Evolutionary conservation across 2,797 vertebrate species (phyloP).

Genomic region (Hephaestus fuliginosus): DNA sequence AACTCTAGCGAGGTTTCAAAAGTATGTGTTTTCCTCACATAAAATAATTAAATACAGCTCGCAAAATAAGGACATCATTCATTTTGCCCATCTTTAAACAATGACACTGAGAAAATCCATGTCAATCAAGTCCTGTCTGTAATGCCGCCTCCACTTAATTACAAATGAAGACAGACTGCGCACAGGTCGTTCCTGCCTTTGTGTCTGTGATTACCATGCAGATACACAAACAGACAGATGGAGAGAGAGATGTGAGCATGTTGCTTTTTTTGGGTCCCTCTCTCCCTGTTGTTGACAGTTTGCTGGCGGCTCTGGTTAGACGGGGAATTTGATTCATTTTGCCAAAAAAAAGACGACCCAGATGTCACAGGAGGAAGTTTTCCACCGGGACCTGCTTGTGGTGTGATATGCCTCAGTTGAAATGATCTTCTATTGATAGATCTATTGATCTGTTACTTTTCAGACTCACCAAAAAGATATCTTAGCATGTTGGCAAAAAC

Average conservation of each 20-base stretch:
- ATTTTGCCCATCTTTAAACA: constrained; percentile 22
- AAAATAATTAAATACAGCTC: background rate
- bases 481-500: background rate
- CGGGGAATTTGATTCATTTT: constrained; percentile 45
- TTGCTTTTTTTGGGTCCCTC: constrained; percentile 63
- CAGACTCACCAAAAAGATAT: background rate
- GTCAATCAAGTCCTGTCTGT: constrained; percentile 27
- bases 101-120: constrained; percentile 12
- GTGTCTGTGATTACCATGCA: constrained; percentile 36
- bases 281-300: constrained; percentile 67
- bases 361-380: constrained; percentile 53
- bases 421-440: constrained; percentile 21
- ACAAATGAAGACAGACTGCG: constrained; percentile 41
- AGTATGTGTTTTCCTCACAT: background rate
- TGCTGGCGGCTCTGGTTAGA: constrained; percentile 53
- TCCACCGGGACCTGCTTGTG: background rate
- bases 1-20: constrained; percentile 8
- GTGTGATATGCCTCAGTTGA: constrained; percentile 9
- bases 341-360: constrained; percentile 35
- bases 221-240: constrained; percentile 69
- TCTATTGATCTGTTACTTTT: background rate
- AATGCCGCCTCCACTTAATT: constrained; percentile 24
- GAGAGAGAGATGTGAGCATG: constrained; percentile 49
- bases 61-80: background rate
- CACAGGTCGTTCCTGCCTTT: constrained; percentile 28